A percentile compares a stretch with the other conserved stretches of the same genome.
These are phyloP conservation scores for Macrostomum lignano DNA, from an alignment of 1,140 invertebrate genomes.

Conservation along the genomic window DNA sequence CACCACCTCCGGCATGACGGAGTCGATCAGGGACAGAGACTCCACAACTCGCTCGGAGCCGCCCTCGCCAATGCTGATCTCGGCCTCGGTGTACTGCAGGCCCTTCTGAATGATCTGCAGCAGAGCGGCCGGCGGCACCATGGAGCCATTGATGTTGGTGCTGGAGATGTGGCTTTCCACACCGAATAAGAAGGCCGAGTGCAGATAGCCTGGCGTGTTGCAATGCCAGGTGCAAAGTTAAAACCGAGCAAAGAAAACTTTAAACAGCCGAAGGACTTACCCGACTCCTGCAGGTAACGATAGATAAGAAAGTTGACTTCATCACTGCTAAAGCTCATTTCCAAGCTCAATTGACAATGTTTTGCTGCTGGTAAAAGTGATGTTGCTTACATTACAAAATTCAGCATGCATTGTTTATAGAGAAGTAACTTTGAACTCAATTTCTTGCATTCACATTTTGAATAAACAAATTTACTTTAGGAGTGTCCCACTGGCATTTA, in stretches of 20 bases:
- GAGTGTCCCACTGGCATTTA: too few relatives aligned
- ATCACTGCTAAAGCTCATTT: slow-evolving; percentile 97
- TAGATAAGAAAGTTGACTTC: slow-evolving; percentile 98
- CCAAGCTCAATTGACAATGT: too few relatives aligned
- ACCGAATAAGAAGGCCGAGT: slow-evolving; percentile 90
- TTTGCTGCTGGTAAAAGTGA: too few relatives aligned
- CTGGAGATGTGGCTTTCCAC: slow-evolving; percentile 81
- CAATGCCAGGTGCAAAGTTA: too few relatives aligned
- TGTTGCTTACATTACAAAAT: too few relatives aligned
- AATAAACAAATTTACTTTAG: too few relatives aligned
- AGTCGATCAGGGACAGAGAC: slow-evolving; percentile 65
- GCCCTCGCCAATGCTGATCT: slow-evolving; percentile 74
- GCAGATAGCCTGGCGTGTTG: slow-evolving; percentile 69
- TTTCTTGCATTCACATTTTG: too few relatives aligned
- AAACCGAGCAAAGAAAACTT: slow-evolving; percentile 12
- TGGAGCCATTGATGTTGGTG: slow-evolving; percentile 84
- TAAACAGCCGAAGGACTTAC: slow-evolving; percentile 32
- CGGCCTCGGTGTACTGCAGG: slow-evolving; percentile 81
- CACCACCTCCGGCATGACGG: slow-evolving; percentile 82
- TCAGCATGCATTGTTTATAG: too few relatives aligned
- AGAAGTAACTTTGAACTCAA: too few relatives aligned
- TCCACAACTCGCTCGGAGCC: slow-evolving; percentile 58
- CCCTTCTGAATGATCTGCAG: slow-evolving; percentile 85
- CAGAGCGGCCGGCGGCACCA: slow-evolving; percentile 77
- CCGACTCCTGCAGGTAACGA: slow-evolving; percentile 86